A percentile compares a stretch with the other conserved stretches of the same genome.
phyloP scores from a whole-genome alignment of 2,797 vertebrate genomes.

The Sparus aurata region DNA sequence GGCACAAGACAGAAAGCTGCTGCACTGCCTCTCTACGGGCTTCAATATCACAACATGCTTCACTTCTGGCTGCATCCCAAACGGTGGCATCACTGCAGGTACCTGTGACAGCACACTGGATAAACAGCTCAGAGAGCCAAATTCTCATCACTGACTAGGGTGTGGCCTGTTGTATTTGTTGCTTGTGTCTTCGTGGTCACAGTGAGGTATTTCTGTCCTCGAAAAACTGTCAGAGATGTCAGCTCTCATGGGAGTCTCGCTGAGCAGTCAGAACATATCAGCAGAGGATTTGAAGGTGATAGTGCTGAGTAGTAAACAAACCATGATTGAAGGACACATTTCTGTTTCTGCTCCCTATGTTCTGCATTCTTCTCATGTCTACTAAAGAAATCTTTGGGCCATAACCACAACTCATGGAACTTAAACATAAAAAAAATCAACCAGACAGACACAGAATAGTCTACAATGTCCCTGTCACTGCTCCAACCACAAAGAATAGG shows the following conservation, averaged over 20 bases:
- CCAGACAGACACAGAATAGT: constrained; percentile 21
- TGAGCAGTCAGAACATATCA: neutral
- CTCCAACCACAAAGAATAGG: constrained; percentile 25
- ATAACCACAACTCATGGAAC: neutral
- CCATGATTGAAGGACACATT: neutral
- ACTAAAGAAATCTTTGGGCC: neutral
- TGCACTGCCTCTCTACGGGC: neutral
- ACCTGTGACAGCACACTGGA: constrained; percentile 1
- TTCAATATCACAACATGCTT: neutral
- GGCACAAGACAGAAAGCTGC: constrained; percentile 17
- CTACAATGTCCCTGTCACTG: constrained; percentile 17
- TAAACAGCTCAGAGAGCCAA: neutral
- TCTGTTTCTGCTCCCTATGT: constrained; percentile 4
- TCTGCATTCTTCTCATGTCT: neutral
- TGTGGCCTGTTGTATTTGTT: neutral
- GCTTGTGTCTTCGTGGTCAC: neutral
- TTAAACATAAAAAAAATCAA: constrained; percentile 11
- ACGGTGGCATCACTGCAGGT: constrained; percentile 19
- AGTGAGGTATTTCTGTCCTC: neutral
- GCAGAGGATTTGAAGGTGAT: neutral
- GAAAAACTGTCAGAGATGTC: neutral
- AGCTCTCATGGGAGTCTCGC: neutral
- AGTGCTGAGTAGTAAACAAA: constrained; percentile 10
- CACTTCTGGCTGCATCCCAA: neutral
- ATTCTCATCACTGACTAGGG: constrained; percentile 4